Evolutionary conservation across 2,113 vertebrate species (phyloP).

Genomic region (Neotoma lepida): DNA sequence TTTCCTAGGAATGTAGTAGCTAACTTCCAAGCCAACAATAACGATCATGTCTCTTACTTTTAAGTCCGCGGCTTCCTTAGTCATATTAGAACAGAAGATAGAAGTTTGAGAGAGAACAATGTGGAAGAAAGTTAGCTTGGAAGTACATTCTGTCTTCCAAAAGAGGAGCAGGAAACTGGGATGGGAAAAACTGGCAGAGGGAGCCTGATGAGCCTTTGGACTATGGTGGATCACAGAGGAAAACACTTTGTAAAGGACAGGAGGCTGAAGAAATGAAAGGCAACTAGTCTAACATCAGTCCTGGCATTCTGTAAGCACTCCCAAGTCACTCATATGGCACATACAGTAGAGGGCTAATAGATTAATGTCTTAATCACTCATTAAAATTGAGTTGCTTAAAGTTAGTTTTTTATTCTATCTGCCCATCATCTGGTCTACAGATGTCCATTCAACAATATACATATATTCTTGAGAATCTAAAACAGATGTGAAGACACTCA

Average conservation of each 20-base stretch:
- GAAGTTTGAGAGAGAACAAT: not conserved
- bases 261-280: conserved; percentile 10
- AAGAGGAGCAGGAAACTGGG: not conserved
- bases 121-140: not conserved
- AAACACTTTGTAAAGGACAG: conserved; percentile 16
- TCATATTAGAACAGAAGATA: conserved; percentile 21
- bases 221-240: not conserved
- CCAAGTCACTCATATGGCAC: not conserved
- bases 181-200: not conserved
- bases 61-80: conserved; percentile 6
- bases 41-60: not conserved
- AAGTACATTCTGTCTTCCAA: not conserved
- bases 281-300: not conserved
- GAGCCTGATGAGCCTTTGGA: not conserved
- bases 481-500: not conserved
- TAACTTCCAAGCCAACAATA: not conserved
- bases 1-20: not conserved
- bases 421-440: not conserved
- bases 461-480: conserved; percentile 2
- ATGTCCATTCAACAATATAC: not conserved
- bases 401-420: not conserved
- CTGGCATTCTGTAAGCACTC: not conserved
- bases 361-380: not conserved
- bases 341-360: not conserved
- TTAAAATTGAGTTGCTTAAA: not conserved